A percentile compares a stretch with the other conserved stretches of the same genome.
Conservation (phyloP, 53 echinoderm and acorn worm species). For the Crossaster papposus region DNA sequence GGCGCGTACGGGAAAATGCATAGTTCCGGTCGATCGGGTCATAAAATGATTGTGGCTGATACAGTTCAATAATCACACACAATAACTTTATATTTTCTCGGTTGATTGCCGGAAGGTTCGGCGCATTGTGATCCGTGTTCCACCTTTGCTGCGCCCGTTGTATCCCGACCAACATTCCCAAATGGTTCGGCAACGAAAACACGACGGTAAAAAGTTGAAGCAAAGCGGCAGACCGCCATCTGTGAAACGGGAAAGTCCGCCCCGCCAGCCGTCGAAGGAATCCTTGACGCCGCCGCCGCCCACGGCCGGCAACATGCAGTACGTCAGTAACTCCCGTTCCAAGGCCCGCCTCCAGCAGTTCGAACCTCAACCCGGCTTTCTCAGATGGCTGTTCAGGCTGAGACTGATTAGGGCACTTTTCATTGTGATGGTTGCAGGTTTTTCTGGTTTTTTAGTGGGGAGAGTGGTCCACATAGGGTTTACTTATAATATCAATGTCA, state of each 20-base stretch:
- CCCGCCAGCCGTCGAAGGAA: not conserved
- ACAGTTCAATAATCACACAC: constrained; percentile 4
- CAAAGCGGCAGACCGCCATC: not conserved
- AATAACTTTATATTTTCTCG: not conserved
- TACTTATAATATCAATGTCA: too few species aligned
- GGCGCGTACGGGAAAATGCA: too few species aligned
- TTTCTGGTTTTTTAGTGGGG: constrained; percentile 2
- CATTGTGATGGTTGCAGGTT: not conserved
- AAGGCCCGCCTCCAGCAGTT: constrained; percentile 27
- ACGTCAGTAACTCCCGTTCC: constrained; percentile 72
- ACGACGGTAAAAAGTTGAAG: constrained; percentile 23
- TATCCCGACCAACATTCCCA: constrained; percentile 1
- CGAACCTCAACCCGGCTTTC: not conserved
- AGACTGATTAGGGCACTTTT: not conserved
- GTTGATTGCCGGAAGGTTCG: not conserved
- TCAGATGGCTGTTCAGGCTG: constrained; percentile 27
- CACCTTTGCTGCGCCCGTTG: not conserved
- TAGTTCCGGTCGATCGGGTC: too few species aligned
- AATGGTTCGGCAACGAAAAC: constrained; percentile 48
- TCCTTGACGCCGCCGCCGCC: not conserved
- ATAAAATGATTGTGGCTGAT: constrained; percentile 2
- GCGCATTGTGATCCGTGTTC: not conserved
- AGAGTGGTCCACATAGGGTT: not conserved
- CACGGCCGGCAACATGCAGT: constrained; percentile 65
- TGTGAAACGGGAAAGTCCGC: not conserved